Percentiles rank a stretch among this genome's conserved stretches.
These are phyloP conservation scores for Brenthis daphne DNA, from an alignment of 2,888 invertebrate species.

Conservation along the genomic window DNA sequence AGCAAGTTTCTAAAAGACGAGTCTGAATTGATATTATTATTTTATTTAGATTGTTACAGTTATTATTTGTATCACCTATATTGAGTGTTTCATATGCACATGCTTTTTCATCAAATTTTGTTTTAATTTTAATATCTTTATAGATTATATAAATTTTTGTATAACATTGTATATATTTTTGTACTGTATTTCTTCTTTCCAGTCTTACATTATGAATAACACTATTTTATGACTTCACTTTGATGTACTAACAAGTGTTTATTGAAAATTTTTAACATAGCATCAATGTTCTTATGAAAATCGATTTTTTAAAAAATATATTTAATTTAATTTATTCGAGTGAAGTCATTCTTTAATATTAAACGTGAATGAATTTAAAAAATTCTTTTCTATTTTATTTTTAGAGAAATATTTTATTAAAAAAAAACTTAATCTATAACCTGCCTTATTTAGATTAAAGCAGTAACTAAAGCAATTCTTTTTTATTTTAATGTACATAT, in stretches of 20 bases:
- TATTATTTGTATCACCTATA: not conserved
- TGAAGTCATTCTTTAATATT: constrained; percentile 6
- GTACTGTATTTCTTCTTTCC: no score
- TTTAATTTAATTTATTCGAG: constrained; percentile 2
- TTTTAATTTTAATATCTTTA: not conserved
- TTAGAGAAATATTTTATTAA: not conserved
- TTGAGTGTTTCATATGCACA: not conserved
- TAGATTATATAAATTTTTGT: not conserved
- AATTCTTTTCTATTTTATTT: not conserved
- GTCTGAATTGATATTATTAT: no score
- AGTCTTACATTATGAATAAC: constrained; percentile 28
- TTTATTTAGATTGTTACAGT: no score
- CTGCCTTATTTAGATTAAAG: constrained; percentile 20
- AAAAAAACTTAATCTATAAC: not conserved
- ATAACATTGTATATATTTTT: not conserved
- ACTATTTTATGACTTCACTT: constrained; percentile 29
- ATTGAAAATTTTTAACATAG: no score
- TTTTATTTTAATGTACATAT: not conserved
- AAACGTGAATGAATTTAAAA: constrained; percentile 1
- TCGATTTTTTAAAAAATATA: not conserved
- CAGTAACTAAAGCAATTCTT: constrained; percentile 8
- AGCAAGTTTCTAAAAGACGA: no score
- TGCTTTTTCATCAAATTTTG: not conserved
- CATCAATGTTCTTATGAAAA: not conserved
- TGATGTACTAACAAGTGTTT: not conserved